Base-by-base conservation (phyloP, 2,888 invertebrate genomes). In the Lumbricus terrestris region DNA sequence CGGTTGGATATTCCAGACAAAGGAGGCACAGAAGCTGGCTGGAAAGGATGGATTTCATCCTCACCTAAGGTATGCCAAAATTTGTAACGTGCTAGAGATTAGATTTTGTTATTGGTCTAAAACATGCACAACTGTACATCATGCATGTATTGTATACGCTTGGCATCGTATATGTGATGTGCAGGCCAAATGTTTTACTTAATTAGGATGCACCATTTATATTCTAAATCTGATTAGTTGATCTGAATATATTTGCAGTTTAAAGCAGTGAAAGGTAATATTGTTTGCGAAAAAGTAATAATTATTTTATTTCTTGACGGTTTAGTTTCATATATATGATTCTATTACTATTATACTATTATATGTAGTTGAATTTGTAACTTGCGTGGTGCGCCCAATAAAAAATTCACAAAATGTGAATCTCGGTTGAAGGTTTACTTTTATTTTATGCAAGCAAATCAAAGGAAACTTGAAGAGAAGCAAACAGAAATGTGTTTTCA, bases 1-100 rank as follows among this genome's bases (percentile, higher is more conserved):
- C 29, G 69, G 54, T 33, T 89, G 89, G 89, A 89, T 89, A 33
- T 89, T 89, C 54, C 54, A 89, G 37, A 34, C 89, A 35, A 89
- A 89, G 35, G 89, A 89, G 20, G 37, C 47, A 16, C 88, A 88
- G 23, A 34, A 38, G 38, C 37, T 89, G 42, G 69, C 69, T 16
- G 89, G 89, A 33, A 42, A 89, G 16, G 89, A 89, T 18, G 47
- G 34, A 38, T 40, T 89, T 54, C 42, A 89, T 37, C 89, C 89
- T 34, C 89, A 89, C 35, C 89, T 89, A 33, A 69, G 89, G 89
- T 89, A 35, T 69, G 15, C 23, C 23, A 85, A 34, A 34, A 8
- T 35, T 85, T 85, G 8, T 85, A 34, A 85, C 13, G 35, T 18
- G 13, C 35, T 85, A 23, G 34, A 33, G 6, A 35, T 85, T 35